Evolutionary conservation across 2,888 invertebrate genomes (phyloP), one percentile per base, ranked within the genome.

Genomic region (Dermolepida albohirtum): DNA sequence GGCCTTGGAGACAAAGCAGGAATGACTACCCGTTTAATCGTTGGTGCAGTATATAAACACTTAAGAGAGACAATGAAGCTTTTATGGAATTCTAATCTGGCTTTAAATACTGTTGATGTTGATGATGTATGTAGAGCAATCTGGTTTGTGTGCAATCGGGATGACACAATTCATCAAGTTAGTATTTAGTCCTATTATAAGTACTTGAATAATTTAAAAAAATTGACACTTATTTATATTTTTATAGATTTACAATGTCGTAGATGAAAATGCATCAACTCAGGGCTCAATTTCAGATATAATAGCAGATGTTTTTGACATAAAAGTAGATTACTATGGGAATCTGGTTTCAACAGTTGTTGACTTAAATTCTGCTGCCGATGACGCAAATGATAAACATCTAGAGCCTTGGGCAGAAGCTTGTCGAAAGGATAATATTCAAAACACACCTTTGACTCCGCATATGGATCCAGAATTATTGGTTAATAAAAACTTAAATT

Each of bases 371-470:
- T 88, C 89, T 7, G 91, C 94, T 5, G 92, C 94, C 0, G 95
- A 95, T 75, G 95, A 96, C 78, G 94, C 95, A 0, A 97, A 97
- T 82, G 96, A 97, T 83, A 96, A 96, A 80, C 97, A 97, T 82
- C 88, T 96, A 85, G 89, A 89, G 0, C 95, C 96, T 14, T 97
- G 97, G 97, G 95, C 95, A 0, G 92, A 92, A 78, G 89, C 93
- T 29, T 96, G 96, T 80, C 87, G 90, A 71, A 85, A 85, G 71
- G 90, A 93, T 81, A 86, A 87, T 50, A 89, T 96, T 29, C 84
- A 86, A 71, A 96, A 95, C 84, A 93, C 96, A 16, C 96, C 96
- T 1, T 86, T 97, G 0, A 94, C 94, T 70, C 96, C 97, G 0
- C 94, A 92, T 79, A 91, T 96, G 79, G 92, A 93, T 75, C 89